phyloP scores from a whole-genome alignment of 2,888 invertebrate genomes.

The Lithophane leautieri region DNA sequence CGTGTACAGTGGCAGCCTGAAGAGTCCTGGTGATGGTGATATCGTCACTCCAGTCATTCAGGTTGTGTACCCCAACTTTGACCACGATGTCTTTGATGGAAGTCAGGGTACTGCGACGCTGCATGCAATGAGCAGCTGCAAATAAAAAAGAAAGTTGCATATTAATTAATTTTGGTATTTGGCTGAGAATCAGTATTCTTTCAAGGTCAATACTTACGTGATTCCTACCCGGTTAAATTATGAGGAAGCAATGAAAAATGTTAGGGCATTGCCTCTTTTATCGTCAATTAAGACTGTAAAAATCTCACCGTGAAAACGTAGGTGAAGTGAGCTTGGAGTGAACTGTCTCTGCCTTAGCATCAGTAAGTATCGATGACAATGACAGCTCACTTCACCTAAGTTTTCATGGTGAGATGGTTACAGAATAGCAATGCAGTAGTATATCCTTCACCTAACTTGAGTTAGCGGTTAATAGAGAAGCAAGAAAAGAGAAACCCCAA shows the following conservation, averaged over 20 bases:
- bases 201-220: not conserved
- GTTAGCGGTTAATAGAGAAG: not conserved
- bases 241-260: not conserved
- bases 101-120: constrained; percentile 74
- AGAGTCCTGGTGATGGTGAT: constrained; percentile 85
- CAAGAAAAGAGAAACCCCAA: not conserved
- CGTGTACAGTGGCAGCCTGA: constrained; percentile 78
- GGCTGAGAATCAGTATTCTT: not conserved
- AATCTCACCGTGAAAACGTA: no score
- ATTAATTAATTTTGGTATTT: not conserved
- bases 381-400: no score
- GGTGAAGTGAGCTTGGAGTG: no score
- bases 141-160: constrained; percentile 28
- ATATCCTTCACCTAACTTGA: not conserved
- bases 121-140: constrained; percentile 90
- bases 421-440: no score
- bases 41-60: constrained; percentile 88
- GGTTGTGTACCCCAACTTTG: constrained; percentile 85
- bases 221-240: not conserved
- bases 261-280: not conserved
- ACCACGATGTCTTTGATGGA: constrained; percentile 81
- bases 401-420: no score
- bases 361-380: no score
- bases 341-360: no score
- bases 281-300: not conserved